Base-by-base conservation (phyloP, 2,888 invertebrate genomes). In the Parelbella ahira region DNA sequence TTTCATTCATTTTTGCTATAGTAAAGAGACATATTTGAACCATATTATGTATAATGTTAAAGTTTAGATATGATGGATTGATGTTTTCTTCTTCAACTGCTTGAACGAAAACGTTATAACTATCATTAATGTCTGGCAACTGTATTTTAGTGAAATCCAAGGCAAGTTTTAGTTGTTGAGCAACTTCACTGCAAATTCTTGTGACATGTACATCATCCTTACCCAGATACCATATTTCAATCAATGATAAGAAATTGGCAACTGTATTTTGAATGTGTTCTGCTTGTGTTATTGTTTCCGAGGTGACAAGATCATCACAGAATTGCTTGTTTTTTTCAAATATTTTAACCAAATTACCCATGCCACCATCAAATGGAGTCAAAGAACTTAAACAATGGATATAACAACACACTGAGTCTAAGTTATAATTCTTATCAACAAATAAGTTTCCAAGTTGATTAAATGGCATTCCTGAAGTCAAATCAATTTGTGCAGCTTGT, bases 371-470 rank as follows among this genome's bases (percentile, higher is more conserved):
- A 88, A 98, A 98, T 20, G 94, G 91, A 58, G 93, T 89, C 47
- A 90, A 86, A 70, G 95, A 94, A 48, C 90, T 90, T 48, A 92
- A 87, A 69, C 97, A 97, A 76, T 96, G 91, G 56, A 97, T 91
- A 66, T 97, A 98, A 75, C 95, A 93, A 72, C 96, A 97, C 8
- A 93, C 93, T 0, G 97, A 96, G 74, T 97, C 96, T 46, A 97
- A 84, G 60, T 94, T 93, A 68, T 93, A 93, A 74, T 95, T 95
- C 62, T 90, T 92, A 34, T 91, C 93, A 54, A 93, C 92, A 46
- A 93, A 93, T 36, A 98, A 78, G 8, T 97, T 97, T 1, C 97
- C 98, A 54, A 98, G 88, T 79, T 98, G 98, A 82, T 98, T 98
- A 68, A 96, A 94, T 1, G 98, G 96, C 94, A 97, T 96, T 29